These are phyloP conservation scores for Molossus molossus DNA, from an alignment of 2,797 vertebrate species.

Conservation along the genomic window DNA sequence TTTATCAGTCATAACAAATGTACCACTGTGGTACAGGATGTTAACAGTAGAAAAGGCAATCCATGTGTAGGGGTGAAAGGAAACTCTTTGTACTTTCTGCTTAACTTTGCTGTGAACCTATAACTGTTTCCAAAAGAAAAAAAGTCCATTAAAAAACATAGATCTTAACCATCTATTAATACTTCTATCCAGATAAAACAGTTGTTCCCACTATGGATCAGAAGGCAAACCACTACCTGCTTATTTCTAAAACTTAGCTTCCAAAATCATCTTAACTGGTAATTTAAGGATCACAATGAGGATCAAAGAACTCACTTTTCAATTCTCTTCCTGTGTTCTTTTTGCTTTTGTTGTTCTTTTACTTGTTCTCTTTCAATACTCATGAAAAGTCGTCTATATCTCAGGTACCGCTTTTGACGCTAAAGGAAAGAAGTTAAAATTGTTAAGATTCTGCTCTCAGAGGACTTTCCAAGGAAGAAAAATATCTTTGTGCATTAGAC, in stretches of 20 bases:
- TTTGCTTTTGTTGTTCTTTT: slow-evolving; percentile 92
- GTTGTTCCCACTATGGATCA: not conserved
- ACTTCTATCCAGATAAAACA: slow-evolving; percentile 41
- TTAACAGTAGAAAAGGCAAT: not conserved
- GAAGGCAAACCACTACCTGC: slow-evolving; percentile 51
- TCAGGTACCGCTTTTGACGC: slow-evolving; percentile 93
- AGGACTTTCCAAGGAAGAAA: slow-evolving; percentile 60
- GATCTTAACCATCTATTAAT: slow-evolving; percentile 33
- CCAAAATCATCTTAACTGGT: slow-evolving; percentile 53
- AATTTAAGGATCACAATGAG: slow-evolving; percentile 50
- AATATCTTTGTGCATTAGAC: slow-evolving; percentile 32
- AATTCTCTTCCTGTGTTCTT: slow-evolving; percentile 91
- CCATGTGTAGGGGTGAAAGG: not conserved
- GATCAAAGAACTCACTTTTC: slow-evolving; percentile 89
- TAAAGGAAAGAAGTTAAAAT: slow-evolving; percentile 81
- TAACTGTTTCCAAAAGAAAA: slow-evolving; percentile 13
- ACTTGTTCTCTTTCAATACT: slow-evolving; percentile 93
- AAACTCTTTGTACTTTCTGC: not conserved
- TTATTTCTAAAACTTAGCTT: slow-evolving; percentile 59
- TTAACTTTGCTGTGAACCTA: slow-evolving; percentile 28
- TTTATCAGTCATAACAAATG: not conserved
- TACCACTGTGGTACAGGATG: not conserved
- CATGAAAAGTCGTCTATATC: slow-evolving; percentile 94
- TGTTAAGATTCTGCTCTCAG: slow-evolving; percentile 53
- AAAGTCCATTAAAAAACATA: slow-evolving; percentile 8